phyloP scores from a whole-genome alignment of 2,797 vertebrate genomes.

The Danio kyathit region DNA sequence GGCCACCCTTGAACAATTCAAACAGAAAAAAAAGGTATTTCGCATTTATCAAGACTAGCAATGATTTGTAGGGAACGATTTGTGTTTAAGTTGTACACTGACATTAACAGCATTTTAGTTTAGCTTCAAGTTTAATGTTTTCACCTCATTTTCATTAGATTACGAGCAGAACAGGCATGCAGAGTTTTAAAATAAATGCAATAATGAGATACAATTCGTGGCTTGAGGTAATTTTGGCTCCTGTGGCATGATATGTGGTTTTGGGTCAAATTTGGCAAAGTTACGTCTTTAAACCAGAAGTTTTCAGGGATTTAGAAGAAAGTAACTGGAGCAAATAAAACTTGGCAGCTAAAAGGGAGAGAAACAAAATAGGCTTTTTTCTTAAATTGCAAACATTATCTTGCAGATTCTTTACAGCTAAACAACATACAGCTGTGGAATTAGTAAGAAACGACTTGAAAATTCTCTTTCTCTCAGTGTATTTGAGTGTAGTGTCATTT shows the following conservation, averaged over 20 bases:
- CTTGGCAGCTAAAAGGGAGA: conserved; percentile 5
- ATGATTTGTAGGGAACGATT: conserved; percentile 11
- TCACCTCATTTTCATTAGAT: conserved; percentile 51
- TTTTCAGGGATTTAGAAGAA: conserved; percentile 36
- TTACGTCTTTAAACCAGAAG: conserved; percentile 20
- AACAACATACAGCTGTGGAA: not conserved
- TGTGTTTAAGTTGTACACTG: not conserved
- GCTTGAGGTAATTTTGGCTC: conserved; percentile 49
- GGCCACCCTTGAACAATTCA: conserved; percentile 13
- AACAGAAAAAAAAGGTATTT: not conserved
- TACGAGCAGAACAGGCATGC: conserved; percentile 43
- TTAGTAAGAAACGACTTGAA: too few species aligned
- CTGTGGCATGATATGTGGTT: conserved; percentile 42
- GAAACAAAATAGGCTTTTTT: conserved; percentile 4
- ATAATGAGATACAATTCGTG: conserved; percentile 49
- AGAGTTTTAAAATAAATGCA: conserved; percentile 46
- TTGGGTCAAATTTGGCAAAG: conserved; percentile 38
- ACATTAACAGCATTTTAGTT: conserved; percentile 20
- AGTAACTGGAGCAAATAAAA: conserved; percentile 40
- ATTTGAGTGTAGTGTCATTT: too few species aligned
- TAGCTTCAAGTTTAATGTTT: conserved; percentile 45
- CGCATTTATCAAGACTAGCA: not conserved
- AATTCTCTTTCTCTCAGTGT: too few species aligned
- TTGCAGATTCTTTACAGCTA: not conserved
- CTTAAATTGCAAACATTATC: not conserved